Base-by-base conservation (phyloP, 2,797 vertebrate genomes). In the Eulemur albifrons region DNA sequence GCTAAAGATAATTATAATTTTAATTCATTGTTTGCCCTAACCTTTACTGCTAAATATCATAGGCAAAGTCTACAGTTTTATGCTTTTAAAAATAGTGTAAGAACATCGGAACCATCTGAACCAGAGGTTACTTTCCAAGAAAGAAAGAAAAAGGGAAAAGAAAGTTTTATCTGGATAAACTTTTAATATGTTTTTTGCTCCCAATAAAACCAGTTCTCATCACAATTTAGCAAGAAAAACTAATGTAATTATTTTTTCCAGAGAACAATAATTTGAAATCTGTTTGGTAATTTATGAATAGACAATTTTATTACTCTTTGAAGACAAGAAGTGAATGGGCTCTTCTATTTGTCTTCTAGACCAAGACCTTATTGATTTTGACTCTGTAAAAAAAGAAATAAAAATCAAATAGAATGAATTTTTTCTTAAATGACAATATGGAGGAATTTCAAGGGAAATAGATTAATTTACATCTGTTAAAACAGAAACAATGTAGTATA, bases 1-100 rank as follows among this genome's bases (percentile, higher is more conserved):
- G 57, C 57, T 72, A 52, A 14, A 93, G 30, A 54, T 90, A 84
- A 83, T 80, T 67, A 50, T 70, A 87, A 96, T 96, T 85, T 57
- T 97, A 95, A 88, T n/a, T 77, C 5, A 83, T 54, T 92, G 4
- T 18, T 72, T 59, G 3, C 8, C 7, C 17, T 76, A 45, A 15
- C 57, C 92, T 48, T 89, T 76, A 93, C 61, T 97, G 70, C 38
- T 96, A 57, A 96, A 65, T 96, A 92, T 82, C 20, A 94, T 15
- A 85, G 32, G 0, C 1, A 9, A 43, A 82, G 61, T 84, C 20
- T 95, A 20, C 7, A 90, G 72, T 43, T 25, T 27, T 90, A 79
- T 85, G 82, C 61, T 92, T 97, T 70, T 14, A 92, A 88, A 84
- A 86, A 77, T 80, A 25, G 43, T 40, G 1, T 43, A 63, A 88